phyloP scores from a whole-genome alignment of 2,797 vertebrate genomes.

The Pseudomugil gertrudae region DNA sequence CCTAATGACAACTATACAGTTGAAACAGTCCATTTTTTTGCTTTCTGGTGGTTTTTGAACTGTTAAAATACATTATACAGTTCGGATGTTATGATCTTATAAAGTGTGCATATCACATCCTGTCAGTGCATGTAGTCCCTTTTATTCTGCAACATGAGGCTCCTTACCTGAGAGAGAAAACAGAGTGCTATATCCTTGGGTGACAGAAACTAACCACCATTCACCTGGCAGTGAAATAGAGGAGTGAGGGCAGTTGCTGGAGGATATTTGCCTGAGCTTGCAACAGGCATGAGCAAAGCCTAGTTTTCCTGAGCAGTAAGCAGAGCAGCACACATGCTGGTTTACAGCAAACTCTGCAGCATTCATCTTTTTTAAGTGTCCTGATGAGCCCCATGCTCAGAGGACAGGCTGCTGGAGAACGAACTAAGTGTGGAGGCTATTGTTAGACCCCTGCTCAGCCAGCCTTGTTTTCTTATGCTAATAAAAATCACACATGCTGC shows the following conservation, averaged over 20 bases:
- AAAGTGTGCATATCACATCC: too few relatives aligned
- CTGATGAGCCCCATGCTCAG: conserved; percentile 13
- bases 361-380: background rate
- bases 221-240: background rate
- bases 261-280: conserved; percentile 7
- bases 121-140: background rate
- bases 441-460: background rate
- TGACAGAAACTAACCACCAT: background rate
- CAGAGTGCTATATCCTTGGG: background rate
- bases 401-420: conserved; percentile 2
- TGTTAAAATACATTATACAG: too few relatives aligned
- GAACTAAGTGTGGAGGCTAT: background rate
- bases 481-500: conserved; percentile 2
- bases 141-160: conserved; percentile 1
- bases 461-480: background rate
- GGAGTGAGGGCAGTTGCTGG: background rate
- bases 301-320: conserved; percentile 1
- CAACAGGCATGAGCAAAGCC: conserved; percentile 2
- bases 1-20: too few relatives aligned
- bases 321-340: background rate
- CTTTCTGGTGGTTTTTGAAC: too few relatives aligned
- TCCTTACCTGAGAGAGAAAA: background rate
- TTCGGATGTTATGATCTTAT: too few relatives aligned
- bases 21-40: too few relatives aligned
- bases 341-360: conserved; percentile 8